These are phyloP conservation scores for Chironomus striatipennis DNA, from an alignment of 1,140 invertebrate species.

Conservation along the genomic window DNA sequence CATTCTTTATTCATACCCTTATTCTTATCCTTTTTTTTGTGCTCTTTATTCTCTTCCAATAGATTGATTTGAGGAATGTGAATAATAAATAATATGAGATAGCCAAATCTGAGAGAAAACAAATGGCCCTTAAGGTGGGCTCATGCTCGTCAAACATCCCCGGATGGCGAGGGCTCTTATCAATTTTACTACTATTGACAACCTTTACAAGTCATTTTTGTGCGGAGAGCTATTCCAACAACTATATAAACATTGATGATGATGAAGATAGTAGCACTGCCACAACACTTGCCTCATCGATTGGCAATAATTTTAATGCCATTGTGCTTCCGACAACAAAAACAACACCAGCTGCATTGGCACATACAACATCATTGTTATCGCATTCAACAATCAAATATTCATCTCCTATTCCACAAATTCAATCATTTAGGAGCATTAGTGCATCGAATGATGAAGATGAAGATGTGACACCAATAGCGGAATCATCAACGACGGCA, in stretches of 20 bases:
- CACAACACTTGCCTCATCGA: not conserved
- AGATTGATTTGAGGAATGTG: constrained; percentile 5
- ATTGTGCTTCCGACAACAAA: not conserved
- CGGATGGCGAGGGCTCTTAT: not conserved
- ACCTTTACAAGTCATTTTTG: not conserved
- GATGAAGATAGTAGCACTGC: not conserved
- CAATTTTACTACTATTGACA: not conserved
- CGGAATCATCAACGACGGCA: not conserved
- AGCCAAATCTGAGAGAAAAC: not conserved
- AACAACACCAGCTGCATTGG: not conserved
- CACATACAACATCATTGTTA: not conserved
- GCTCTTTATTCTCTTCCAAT: not conserved
- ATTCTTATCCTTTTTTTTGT: not conserved
- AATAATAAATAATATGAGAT: constrained; percentile 19
- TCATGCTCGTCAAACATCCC: not conserved
- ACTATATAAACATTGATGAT: constrained; percentile 18
- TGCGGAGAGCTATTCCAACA: constrained; percentile 3
- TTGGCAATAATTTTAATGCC: not conserved
- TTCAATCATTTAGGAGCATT: not conserved
- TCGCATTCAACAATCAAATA: not conserved
- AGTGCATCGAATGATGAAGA: not conserved
- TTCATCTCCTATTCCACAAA: not conserved
- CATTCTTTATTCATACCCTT: not conserved
- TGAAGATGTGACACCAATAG: not conserved
- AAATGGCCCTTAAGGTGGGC: constrained; percentile 17